Evolutionary conservation across 2,797 vertebrate genomes (phyloP), one percentile per base, ranked within the genome.

Genomic region (Tenualosa ilisha): DNA sequence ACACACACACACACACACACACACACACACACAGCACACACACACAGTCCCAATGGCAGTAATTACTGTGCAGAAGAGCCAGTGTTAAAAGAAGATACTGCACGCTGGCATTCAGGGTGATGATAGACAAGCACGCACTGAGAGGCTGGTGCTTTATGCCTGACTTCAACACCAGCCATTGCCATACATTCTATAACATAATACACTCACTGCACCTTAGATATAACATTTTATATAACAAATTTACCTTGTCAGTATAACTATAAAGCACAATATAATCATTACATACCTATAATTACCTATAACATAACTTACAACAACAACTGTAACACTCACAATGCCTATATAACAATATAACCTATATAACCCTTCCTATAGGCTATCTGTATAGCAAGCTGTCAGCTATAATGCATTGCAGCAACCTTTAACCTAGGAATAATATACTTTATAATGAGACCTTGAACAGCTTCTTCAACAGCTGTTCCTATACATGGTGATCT

Each of bases 71-170:
- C 31, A 40, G 13, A 40, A 20, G 68, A 20, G 68, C 3, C 15
- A 22, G 37, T 46, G 72, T 46, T 79, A 46, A 46, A 79, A 79
- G 40, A 20, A 37, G 31, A 31, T 31, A 0, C 37, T 75, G 17
- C 20, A 9, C 7, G 37, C 72, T 79, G 40, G 72, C 40, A 79
- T 46, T 79, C 40, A 79, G 72, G 17, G 37, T 22, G 84, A 81
- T 83, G 72, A 79, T 37, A 46, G 72, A 79, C 72, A 79, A 79
- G 68, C 37, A 75, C 37, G 31, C 65, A 40, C 65, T 37, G n/a
- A 7, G 9, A 3, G n/a, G 9, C 82, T 79, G 40, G 3, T 56
- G 54, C 54, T 56, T 3, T 54, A 17, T 54, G 53, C 15, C 53
- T 54, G 56, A 59, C 59, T 63, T 59, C 20, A 22, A 63, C 59